Conservation (phyloP, 2,797 vertebrate species). For the Ataeniobius toweri region DNA sequence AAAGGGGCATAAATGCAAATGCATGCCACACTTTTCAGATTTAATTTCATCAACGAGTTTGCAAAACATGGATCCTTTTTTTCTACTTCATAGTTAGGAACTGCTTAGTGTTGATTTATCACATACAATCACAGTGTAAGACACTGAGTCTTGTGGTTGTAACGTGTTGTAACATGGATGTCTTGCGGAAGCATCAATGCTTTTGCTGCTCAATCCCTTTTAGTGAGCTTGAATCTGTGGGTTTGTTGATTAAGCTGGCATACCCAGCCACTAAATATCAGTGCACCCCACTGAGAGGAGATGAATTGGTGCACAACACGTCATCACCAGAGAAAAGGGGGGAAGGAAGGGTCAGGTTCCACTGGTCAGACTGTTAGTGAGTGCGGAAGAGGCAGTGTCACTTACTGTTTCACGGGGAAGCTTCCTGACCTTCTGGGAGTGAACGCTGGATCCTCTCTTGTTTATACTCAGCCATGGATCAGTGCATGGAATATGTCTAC, state of each 20-base stretch:
- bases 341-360: constrained; percentile 61
- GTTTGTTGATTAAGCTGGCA: constrained; percentile 74
- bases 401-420: constrained; percentile 78
- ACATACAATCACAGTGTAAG: background rate
- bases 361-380: constrained; percentile 75
- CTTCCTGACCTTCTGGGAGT: constrained; percentile 81
- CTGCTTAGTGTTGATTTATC: background rate
- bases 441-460: constrained; percentile 78
- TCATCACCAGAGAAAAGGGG: constrained; percentile 31
- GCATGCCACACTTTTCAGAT: background rate
- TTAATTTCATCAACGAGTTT: background rate
- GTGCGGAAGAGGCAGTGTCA: constrained; percentile 74
- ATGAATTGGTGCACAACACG: constrained; percentile 50
- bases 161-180: constrained; percentile 45
- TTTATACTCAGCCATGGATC: constrained; percentile 87
- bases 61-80: background rate
- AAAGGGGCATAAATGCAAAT: background rate
- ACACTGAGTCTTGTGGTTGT: background rate
- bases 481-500: constrained; percentile 88
- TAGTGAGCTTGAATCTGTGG: constrained; percentile 60
- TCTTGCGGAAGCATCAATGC: constrained; percentile 45
- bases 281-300: constrained; percentile 67
- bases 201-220: constrained; percentile 41
- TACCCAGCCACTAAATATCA: constrained; percentile 78
- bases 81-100: background rate